These are phyloP conservation scores for Drosophila teissieri DNA, from an alignment of 1,140 invertebrate genomes.

Conservation along the genomic window DNA sequence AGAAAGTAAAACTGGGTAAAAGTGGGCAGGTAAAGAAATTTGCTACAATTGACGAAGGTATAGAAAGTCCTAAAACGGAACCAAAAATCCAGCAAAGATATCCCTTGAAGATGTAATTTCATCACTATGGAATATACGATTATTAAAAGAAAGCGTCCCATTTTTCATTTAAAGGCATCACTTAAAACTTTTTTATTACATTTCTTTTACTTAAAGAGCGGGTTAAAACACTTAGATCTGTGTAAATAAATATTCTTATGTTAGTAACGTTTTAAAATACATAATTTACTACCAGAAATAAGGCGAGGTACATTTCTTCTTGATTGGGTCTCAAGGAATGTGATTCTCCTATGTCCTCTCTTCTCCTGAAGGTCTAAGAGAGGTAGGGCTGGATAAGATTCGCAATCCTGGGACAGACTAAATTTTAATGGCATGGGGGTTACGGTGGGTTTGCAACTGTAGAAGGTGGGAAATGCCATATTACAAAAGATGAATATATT, in stretches of 20 bases:
- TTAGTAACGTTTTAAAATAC: slow-evolving; percentile 13
- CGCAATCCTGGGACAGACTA: slow-evolving; percentile 6
- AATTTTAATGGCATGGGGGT: not conserved
- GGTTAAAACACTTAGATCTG: slow-evolving; percentile 6
- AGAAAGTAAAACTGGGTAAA: not conserved
- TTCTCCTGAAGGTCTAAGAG: not conserved
- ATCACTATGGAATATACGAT: too few species aligned
- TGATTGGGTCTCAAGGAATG: not conserved
- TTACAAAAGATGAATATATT: not conserved
- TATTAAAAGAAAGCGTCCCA: too few species aligned
- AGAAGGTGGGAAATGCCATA: not conserved
- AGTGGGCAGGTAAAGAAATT: not conserved
- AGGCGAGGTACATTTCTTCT: slow-evolving; percentile 27
- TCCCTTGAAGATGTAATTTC: too few species aligned
- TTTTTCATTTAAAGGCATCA: slow-evolving; percentile 3
- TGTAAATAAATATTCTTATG: slow-evolving; percentile 11
- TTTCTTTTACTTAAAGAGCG: slow-evolving; percentile 1
- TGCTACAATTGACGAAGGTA: not conserved
- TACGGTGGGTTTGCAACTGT: not conserved
- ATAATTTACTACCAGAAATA: slow-evolving; percentile 20
- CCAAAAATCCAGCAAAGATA: too few species aligned
- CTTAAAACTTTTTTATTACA: not conserved
- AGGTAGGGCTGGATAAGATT: slow-evolving; percentile 4
- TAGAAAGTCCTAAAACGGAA: too few species aligned
- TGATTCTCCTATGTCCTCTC: not conserved